Conservation (phyloP, 1,140 invertebrate genomes). For the Hyles euphorbiae region DNA sequence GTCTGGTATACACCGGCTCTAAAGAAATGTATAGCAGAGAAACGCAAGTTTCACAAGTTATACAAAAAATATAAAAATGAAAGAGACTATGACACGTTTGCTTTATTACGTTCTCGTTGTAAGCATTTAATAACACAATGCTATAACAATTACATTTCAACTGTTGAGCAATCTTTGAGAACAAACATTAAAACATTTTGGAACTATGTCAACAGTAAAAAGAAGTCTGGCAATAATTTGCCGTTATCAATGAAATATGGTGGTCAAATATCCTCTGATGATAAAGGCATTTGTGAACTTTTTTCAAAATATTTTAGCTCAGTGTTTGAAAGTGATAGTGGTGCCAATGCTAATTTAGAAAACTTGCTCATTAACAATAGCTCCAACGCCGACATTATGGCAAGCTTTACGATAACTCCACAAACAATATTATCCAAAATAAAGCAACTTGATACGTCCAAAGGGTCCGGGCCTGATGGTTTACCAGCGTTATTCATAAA, state of each 20-base stretch:
- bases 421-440: too few species aligned
- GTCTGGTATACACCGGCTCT: too few species aligned
- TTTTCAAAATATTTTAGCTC: conserved; percentile 17
- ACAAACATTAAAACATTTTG: neutral
- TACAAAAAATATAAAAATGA: too few species aligned
- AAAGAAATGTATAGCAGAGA: too few species aligned
- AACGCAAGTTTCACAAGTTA: too few species aligned
- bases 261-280: conserved; percentile 6
- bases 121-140: neutral
- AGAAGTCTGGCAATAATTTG: conserved; percentile 5
- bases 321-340: neutral
- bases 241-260: conserved; percentile 14
- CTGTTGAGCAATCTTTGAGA: neutral
- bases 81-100: neutral
- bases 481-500: conserved; percentile 8
- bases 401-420: too few species aligned
- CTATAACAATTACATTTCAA: neutral
- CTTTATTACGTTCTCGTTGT: neutral
- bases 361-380: too few species aligned
- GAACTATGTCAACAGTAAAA: conserved; percentile 20
- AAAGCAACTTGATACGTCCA: conserved; percentile 5
- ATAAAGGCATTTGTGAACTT: conserved; percentile 16
- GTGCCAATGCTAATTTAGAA: too few species aligned
- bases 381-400: too few species aligned
- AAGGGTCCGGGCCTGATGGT: conserved; percentile 8